phyloP scores from a whole-genome alignment of 1,140 invertebrate species.

The Drosophila punjabiensis region DNA sequence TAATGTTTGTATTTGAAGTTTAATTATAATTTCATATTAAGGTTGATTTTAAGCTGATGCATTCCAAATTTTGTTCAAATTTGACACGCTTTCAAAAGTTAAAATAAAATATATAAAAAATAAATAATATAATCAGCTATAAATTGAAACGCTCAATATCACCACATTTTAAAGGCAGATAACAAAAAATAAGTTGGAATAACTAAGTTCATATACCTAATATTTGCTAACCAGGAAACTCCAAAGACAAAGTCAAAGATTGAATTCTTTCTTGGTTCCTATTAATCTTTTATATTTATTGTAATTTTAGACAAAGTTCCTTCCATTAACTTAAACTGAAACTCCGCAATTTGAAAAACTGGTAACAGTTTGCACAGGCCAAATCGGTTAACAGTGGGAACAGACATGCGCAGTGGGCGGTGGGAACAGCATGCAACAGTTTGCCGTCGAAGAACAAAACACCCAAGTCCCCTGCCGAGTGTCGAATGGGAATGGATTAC shows the following conservation, averaged over 20 bases:
- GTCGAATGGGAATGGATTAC: constrained; percentile 5
- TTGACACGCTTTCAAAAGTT: too few species aligned
- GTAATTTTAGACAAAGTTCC: background rate
- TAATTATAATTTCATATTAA: too few species aligned
- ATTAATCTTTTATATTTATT: background rate
- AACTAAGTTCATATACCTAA: background rate
- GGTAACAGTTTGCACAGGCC: constrained; percentile 22
- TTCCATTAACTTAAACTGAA: background rate
- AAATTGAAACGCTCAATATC: background rate
- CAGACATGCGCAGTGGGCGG: constrained; percentile 48
- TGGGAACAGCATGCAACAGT: constrained; percentile 60
- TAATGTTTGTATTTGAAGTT: background rate
- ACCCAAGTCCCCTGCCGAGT: background rate
- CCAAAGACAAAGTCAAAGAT: background rate
- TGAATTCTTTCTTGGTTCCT: background rate
- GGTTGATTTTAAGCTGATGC: too few species aligned
- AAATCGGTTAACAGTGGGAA: constrained; percentile 71
- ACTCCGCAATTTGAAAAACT: constrained; percentile 48
- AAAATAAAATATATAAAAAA: too few species aligned
- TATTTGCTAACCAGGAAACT: background rate
- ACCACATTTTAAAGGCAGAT: background rate
- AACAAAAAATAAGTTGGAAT: background rate
- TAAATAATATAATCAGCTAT: too few species aligned
- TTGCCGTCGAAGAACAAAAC: constrained; percentile 46
- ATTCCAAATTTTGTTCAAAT: too few species aligned